Evolutionary conservation across 2,113 vertebrate species (phyloP).

Genomic region (Stigmatopora argus): DNA sequence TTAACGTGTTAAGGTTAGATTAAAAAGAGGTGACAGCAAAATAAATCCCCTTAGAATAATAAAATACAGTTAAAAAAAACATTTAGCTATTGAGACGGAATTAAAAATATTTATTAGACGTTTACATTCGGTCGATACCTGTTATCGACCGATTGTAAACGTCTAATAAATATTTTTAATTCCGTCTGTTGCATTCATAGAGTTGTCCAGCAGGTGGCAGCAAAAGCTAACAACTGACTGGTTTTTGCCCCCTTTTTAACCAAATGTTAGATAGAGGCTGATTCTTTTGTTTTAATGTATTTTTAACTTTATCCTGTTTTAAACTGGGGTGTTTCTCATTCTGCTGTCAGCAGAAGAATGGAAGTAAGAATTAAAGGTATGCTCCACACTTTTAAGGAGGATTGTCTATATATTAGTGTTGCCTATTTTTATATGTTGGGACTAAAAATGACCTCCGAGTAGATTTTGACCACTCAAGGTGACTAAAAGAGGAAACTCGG

Average conservation of each 20-base stretch:
- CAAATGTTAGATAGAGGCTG: conserved; percentile 19
- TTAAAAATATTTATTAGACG: neutral
- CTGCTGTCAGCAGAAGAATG: neutral
- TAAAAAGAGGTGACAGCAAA: neutral
- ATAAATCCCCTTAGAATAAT: too few species aligned
- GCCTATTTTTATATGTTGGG: neutral
- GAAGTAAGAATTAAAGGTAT: neutral
- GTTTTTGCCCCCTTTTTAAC: neutral
- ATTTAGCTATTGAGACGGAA: neutral
- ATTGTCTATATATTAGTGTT: neutral
- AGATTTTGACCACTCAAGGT: conserved; percentile 17
- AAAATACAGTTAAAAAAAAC: too few species aligned
- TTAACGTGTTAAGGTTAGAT: too few species aligned
- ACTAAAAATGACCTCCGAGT: neutral
- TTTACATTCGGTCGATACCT: too few species aligned
- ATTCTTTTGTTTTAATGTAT: conserved; percentile 28
- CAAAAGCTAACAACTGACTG: neutral
- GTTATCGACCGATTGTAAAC: too few species aligned
- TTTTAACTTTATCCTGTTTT: conserved; percentile 15
- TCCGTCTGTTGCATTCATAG: neutral
- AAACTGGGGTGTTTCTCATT: conserved; percentile 10
- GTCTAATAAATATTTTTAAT: neutral
- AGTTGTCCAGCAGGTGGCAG: conserved; percentile 50
- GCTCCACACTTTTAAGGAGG: conserved; percentile 12
- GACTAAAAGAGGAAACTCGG: conserved; percentile 54